phyloP scores from a whole-genome alignment of 2,797 vertebrate genomes.

The Tapera naevia region DNA sequence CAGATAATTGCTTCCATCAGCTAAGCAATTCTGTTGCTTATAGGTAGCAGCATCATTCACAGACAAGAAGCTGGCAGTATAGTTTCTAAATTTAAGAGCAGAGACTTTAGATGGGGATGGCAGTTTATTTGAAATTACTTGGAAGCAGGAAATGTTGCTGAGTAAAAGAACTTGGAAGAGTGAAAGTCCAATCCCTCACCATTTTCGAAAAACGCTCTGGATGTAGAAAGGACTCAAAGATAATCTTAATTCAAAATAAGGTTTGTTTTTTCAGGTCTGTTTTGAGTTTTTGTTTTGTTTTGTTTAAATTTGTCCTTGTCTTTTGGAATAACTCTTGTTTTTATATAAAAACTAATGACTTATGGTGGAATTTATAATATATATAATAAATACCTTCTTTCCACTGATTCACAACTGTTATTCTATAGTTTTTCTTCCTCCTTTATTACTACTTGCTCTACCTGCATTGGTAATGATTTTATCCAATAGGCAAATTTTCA shows the following conservation, averaged over 20 bases:
- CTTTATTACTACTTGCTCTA: neutral
- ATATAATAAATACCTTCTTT: neutral
- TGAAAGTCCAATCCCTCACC: neutral
- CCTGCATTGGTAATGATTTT: neutral
- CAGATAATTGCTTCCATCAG: neutral
- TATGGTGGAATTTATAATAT: neutral
- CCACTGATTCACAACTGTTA: neutral
- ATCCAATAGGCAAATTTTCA: neutral
- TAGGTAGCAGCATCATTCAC: neutral
- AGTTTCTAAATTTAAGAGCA: neutral
- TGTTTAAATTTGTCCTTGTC: neutral
- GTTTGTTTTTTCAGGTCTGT: accelerated
- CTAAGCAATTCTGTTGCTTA: neutral
- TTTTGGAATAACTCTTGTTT: neutral
- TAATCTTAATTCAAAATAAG: neutral
- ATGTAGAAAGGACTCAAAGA: neutral
- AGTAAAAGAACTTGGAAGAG: neutral
- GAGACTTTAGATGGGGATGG: neutral
- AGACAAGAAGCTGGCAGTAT: neutral
- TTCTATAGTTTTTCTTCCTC: neutral
- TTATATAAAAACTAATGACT: neutral
- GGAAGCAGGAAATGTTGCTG: neutral
- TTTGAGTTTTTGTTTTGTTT: neutral
- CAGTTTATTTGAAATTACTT: neutral
- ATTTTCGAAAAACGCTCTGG: neutral